Evolutionary conservation across 2,888 invertebrate genomes (phyloP).

Genomic region (Eudasyphora cyanicolor): DNA sequence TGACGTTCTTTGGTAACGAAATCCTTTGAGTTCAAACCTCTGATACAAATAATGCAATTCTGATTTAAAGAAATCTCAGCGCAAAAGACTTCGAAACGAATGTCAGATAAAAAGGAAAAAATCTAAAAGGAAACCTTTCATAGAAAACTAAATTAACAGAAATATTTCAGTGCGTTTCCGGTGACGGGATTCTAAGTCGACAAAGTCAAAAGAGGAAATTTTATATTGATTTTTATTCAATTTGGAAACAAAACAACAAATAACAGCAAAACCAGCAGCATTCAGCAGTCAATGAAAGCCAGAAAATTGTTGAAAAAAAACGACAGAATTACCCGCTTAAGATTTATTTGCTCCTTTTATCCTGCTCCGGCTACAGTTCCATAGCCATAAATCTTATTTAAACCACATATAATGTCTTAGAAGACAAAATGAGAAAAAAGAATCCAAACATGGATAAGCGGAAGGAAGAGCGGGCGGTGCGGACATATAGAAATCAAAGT

Average conservation of each 20-base stretch:
- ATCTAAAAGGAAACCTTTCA: not conserved
- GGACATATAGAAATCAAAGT: conserved; percentile 49
- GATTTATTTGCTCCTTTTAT: not conserved
- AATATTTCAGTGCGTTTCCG: conserved; percentile 14
- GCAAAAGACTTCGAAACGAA: not conserved
- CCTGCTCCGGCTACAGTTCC: no score
- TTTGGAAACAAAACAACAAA: conserved; percentile 27
- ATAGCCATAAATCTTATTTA: conserved; percentile 61
- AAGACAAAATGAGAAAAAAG: conserved; percentile 2
- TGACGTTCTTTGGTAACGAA: not conserved
- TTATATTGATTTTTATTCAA: conserved; percentile 36
- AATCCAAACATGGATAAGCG: not conserved
- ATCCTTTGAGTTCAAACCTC: not conserved
- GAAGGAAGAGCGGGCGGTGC: no score
- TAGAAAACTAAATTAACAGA: conserved; percentile 41
- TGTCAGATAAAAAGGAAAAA: not conserved
- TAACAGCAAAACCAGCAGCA: conserved; percentile 18
- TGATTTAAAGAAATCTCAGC: conserved; percentile 2
- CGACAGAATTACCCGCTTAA: not conserved
- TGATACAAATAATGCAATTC: conserved; percentile 18
- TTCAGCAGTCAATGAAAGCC: not conserved
- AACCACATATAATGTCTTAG: conserved; percentile 55
- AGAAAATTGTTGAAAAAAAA: not conserved
- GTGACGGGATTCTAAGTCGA: no score
- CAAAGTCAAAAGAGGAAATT: conserved; percentile 3